phyloP scores from a whole-genome alignment of 1,140 invertebrate genomes.

The Vollenhovia emeryi region DNA sequence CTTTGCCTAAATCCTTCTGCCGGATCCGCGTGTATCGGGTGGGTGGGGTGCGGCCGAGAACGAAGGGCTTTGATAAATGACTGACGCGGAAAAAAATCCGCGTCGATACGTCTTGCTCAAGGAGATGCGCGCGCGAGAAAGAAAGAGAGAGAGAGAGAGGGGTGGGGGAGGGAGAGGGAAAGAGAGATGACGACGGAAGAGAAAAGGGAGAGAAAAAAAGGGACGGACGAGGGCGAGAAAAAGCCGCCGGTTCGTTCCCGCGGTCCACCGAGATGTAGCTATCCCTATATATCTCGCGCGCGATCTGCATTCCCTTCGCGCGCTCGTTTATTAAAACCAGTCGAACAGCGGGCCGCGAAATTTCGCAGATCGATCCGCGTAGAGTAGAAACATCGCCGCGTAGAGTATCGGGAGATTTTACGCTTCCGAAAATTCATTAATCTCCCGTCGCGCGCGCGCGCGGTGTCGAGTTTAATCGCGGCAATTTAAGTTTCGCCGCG shows the following conservation, averaged over 20 bases:
- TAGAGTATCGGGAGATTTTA: slow-evolving; percentile 56
- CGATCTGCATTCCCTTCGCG: slow-evolving; percentile 55
- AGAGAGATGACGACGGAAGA: not conserved
- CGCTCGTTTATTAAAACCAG: slow-evolving; percentile 56
- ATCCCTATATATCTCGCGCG: slow-evolving; percentile 27
- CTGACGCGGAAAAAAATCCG: slow-evolving; percentile 81
- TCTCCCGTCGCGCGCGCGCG: slow-evolving; percentile 33
- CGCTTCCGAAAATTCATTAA: slow-evolving; percentile 60
- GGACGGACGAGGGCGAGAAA: slow-evolving; percentile 56
- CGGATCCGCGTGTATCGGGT: slow-evolving; percentile 62
- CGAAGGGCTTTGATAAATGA: slow-evolving; percentile 83
- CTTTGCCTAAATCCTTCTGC: slow-evolving; percentile 59
- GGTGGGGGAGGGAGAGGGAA: not conserved
- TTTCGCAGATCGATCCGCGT: slow-evolving; percentile 47
- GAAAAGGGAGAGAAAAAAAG: slow-evolving; percentile 41
- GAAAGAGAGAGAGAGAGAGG: slow-evolving; percentile 21
- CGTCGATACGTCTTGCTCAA: slow-evolving; percentile 84
- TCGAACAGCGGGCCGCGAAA: slow-evolving; percentile 37
- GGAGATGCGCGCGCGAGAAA: slow-evolving; percentile 73
- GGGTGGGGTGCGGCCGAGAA: slow-evolving; percentile 67
- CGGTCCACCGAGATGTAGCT: slow-evolving; percentile 43
- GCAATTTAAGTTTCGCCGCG: slow-evolving; percentile 56
- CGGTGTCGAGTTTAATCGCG: slow-evolving; percentile 53
- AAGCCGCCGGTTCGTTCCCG: slow-evolving; percentile 46
- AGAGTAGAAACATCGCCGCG: slow-evolving; percentile 29